Conservation (phyloP, 2,113 vertebrate genomes). For the Gobiocypris rarus region DNA sequence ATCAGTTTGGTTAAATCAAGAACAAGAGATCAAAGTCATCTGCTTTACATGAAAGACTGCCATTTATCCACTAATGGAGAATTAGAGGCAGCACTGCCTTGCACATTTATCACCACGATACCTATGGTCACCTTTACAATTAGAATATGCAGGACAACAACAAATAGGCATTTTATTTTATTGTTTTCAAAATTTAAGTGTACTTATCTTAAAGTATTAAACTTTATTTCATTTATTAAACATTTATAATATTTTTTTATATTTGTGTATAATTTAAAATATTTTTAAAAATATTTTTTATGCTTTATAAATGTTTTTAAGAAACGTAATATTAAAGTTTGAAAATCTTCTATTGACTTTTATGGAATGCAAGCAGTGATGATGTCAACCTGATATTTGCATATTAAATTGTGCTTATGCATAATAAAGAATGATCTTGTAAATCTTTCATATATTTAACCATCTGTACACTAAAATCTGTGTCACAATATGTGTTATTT, state of each 20-base stretch:
- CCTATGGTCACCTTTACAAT: not conserved
- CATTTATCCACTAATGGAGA: not conserved
- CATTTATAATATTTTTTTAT: no score
- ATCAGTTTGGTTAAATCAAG: slow-evolving; percentile 2
- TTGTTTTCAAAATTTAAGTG: no score
- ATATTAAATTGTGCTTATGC: not conserved
- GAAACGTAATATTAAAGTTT: not conserved
- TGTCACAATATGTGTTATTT: not conserved
- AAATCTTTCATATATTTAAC: not conserved
- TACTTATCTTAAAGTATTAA: not conserved
- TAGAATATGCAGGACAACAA: not conserved
- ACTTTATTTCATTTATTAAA: no score
- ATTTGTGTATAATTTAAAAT: no score
- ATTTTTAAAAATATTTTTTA: no score
- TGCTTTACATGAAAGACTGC: not conserved
- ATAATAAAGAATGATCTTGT: not conserved
- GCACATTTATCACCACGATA: not conserved
- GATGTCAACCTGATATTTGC: not conserved
- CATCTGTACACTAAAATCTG: not conserved
- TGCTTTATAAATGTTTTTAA: not conserved
- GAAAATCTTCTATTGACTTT: no score
- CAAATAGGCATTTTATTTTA: no score
- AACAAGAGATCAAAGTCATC: not conserved
- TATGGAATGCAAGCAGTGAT: not conserved
- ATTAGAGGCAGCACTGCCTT: not conserved